These are phyloP conservation scores for Conopomorpha cramerella DNA, from an alignment of 1,140 invertebrate genomes.

Conservation along the genomic window DNA sequence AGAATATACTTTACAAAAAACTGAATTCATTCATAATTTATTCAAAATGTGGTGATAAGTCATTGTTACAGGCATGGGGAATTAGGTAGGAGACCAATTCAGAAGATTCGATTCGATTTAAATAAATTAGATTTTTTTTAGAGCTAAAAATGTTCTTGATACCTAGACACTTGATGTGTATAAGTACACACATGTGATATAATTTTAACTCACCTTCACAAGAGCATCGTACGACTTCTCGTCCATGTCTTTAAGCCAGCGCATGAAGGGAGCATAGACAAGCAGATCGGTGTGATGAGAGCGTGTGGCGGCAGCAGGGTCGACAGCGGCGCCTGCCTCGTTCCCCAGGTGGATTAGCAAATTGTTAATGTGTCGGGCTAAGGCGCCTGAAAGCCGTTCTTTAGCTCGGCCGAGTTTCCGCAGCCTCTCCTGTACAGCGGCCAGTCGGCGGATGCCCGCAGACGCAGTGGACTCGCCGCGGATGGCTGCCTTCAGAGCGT, in stretches of 20 bases:
- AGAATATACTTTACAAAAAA: too few species aligned
- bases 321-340: constrained; percentile 55
- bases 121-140: too few species aligned
- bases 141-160: too few species aligned
- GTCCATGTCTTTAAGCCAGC: constrained; percentile 87
- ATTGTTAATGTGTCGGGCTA: constrained; percentile 89
- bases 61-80: too few species aligned
- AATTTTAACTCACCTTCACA: too few species aligned
- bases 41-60: too few species aligned
- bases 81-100: too few species aligned
- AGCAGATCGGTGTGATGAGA: constrained; percentile 82
- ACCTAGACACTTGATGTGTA: too few species aligned
- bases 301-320: constrained; percentile 77
- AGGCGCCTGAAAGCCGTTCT: constrained; percentile 81
- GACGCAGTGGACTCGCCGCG: constrained; percentile 53
- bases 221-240: constrained; percentile 79
- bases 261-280: constrained; percentile 87
- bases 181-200: too few species aligned
- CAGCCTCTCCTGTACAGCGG: constrained; percentile 87
- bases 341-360: constrained; percentile 86
- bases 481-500: constrained; percentile 78
- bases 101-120: too few species aligned
- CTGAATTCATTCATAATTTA: too few species aligned
- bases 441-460: constrained; percentile 24
- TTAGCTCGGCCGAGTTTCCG: constrained; percentile 83